These are phyloP conservation scores for Agonopterix subpropinquella DNA, from an alignment of 2,888 invertebrate genomes.

Conservation along the genomic window DNA sequence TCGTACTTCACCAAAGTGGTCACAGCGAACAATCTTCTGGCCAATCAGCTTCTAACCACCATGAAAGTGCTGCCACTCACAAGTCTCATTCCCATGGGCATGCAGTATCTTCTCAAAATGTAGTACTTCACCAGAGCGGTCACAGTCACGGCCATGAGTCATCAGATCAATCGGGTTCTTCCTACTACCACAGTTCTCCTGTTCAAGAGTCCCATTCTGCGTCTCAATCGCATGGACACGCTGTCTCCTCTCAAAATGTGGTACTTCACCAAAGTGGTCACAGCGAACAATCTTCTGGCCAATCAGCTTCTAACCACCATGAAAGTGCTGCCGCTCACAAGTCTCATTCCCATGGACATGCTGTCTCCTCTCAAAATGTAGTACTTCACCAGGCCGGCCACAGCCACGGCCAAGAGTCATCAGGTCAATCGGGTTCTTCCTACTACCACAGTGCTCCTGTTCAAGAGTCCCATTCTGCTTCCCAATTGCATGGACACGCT, in stretches of 20 bases:
- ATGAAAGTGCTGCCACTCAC: neutral
- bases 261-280: neutral
- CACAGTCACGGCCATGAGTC: neutral
- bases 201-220: neutral
- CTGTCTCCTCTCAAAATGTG: neutral
- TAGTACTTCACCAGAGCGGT: neutral
- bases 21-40: neutral
- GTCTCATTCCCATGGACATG: neutral
- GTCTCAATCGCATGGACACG: neutral
- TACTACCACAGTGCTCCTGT: neutral
- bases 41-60: neutral
- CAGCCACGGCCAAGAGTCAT: neutral
- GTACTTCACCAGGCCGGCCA: neutral
- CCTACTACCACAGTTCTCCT: neutral
- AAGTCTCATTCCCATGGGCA: neutral
- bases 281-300: neutral
- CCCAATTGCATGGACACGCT: conserved; percentile 28
- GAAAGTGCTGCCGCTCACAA: neutral
- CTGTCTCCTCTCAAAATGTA: neutral
- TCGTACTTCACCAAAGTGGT: neutral
- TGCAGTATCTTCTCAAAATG: neutral
- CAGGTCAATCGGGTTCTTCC: neutral
- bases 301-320: neutral
- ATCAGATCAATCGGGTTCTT: neutral
- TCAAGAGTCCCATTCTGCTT: neutral